These are phyloP conservation scores for Lytechinus variegatus DNA, from an alignment of 35 echinoderm and acorn worm species.

Conservation along the genomic window DNA sequence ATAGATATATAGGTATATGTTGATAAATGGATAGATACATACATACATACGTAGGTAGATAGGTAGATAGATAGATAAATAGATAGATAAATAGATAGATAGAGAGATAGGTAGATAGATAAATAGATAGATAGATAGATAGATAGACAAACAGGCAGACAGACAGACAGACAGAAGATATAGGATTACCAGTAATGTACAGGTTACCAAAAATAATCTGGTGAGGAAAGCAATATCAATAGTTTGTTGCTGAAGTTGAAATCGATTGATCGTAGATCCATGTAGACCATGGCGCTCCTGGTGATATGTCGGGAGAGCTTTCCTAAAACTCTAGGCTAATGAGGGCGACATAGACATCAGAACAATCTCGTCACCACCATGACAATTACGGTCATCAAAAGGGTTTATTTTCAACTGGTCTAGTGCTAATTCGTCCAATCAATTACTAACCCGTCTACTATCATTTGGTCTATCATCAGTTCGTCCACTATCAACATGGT, in stretches of 20 bases:
- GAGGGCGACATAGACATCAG: background rate
- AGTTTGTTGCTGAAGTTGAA: background rate
- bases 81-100: background rate
- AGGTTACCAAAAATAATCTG: conserved; percentile 30
- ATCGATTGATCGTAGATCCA: background rate
- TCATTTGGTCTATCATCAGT: too few relatives aligned
- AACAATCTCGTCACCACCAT: background rate
- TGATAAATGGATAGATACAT: too few relatives aligned
- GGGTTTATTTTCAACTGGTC: background rate
- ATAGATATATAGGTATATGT: too few relatives aligned
- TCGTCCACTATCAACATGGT: too few relatives aligned
- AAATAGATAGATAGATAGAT: background rate
- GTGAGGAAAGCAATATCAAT: background rate
- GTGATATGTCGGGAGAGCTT: background rate
- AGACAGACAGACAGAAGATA: too few relatives aligned
- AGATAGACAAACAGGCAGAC: too few relatives aligned
- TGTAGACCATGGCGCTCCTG: background rate
- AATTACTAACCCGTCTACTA: too few relatives aligned
- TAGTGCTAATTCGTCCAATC: too few relatives aligned
- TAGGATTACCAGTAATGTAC: too few relatives aligned
- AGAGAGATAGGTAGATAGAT: background rate
- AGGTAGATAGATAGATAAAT: too few relatives aligned
- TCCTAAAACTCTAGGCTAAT: background rate
- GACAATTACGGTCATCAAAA: background rate
- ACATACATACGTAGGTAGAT: too few relatives aligned